These are phyloP conservation scores for Suillia variegata DNA, from an alignment of 2,888 invertebrate species.

Conservation along the genomic window DNA sequence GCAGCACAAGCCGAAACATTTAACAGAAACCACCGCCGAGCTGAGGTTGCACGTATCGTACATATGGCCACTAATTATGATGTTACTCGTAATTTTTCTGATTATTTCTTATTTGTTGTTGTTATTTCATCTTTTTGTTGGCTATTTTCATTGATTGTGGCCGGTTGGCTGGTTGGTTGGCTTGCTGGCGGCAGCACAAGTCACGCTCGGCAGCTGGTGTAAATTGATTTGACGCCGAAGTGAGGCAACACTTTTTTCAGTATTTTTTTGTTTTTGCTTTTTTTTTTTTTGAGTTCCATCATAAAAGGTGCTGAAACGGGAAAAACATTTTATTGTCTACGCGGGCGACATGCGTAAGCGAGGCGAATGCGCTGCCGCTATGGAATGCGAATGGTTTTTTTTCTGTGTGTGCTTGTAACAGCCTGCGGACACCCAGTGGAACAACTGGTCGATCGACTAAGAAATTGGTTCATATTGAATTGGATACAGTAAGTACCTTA, in stretches of 20 bases:
- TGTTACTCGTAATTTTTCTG: neutral
- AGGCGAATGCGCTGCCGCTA: constrained; percentile 6
- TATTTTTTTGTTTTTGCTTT: too few species aligned
- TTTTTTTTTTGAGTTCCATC: too few species aligned
- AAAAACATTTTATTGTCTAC: constrained; percentile 18
- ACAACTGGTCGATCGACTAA: too few species aligned
- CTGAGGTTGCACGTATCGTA: too few species aligned
- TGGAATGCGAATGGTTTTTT: neutral
- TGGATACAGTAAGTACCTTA: too few species aligned
- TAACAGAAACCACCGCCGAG: too few species aligned
- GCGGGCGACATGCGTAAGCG: constrained; percentile 21
- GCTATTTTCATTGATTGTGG: neutral
- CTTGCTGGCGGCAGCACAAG: constrained; percentile 38
- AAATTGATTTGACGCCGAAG: constrained; percentile 28
- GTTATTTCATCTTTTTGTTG: neutral
- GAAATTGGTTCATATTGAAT: too few species aligned
- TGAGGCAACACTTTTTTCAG: constrained; percentile 24
- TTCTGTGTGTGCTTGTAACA: too few species aligned
- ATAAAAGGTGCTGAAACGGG: constrained; percentile 9
- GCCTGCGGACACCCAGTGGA: too few species aligned
- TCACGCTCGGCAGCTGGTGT: constrained; percentile 36
- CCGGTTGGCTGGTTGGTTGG: neutral
- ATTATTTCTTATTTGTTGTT: neutral
- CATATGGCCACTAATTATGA: too few species aligned
- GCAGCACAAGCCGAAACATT: too few species aligned